Percentiles rank a stretch among this genome's conserved stretches.
phyloP scores from a whole-genome alignment of 1,140 invertebrate species.

The Plodia interpunctella region DNA sequence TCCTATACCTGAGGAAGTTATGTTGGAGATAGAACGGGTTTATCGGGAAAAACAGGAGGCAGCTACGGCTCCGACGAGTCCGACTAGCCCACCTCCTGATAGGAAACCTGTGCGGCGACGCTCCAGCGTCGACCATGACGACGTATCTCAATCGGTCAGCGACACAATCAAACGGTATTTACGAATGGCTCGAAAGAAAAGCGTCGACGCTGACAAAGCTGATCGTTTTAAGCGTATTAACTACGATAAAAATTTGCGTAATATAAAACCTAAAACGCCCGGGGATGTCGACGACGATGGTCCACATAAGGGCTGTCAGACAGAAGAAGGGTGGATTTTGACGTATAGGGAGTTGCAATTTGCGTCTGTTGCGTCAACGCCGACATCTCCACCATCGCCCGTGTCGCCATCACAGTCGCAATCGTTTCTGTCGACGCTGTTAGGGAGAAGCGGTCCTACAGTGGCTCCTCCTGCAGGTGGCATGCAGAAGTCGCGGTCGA shows the following conservation, averaged over 20 bases:
- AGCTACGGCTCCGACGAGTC: constrained; percentile 48
- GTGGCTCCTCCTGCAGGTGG: constrained; percentile 76
- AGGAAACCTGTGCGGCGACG: constrained; percentile 76
- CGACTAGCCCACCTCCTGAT: constrained; percentile 54
- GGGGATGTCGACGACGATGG: constrained; percentile 85
- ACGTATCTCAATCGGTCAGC: constrained; percentile 89
- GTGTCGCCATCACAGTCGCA: constrained; percentile 77
- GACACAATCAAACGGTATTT: constrained; percentile 91
- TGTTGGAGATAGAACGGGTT: constrained; percentile 69
- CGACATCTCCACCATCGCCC: constrained; percentile 71
- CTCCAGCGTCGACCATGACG: constrained; percentile 88
- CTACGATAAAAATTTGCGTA: constrained; percentile 89
- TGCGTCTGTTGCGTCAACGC: constrained; percentile 73
- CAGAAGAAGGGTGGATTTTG: constrained; percentile 84
- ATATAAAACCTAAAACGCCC: constrained; percentile 88
- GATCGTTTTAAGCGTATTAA: constrained; percentile 92
- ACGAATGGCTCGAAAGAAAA: constrained; percentile 90
- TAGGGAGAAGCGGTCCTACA: constrained; percentile 78
- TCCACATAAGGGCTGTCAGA: constrained; percentile 84
- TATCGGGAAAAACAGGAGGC: constrained; percentile 58
- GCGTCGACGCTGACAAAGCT: constrained; percentile 86
- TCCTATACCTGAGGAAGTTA: constrained; percentile 75
- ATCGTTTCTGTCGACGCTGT: constrained; percentile 82
- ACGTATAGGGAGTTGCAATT: constrained; percentile 60
- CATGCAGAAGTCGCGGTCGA: constrained; percentile 93